A percentile compares a stretch with the other conserved stretches of the same genome.
Evolutionary conservation across 2,113 vertebrate species (phyloP).

Genomic region (Podarcis raffonei): DNA sequence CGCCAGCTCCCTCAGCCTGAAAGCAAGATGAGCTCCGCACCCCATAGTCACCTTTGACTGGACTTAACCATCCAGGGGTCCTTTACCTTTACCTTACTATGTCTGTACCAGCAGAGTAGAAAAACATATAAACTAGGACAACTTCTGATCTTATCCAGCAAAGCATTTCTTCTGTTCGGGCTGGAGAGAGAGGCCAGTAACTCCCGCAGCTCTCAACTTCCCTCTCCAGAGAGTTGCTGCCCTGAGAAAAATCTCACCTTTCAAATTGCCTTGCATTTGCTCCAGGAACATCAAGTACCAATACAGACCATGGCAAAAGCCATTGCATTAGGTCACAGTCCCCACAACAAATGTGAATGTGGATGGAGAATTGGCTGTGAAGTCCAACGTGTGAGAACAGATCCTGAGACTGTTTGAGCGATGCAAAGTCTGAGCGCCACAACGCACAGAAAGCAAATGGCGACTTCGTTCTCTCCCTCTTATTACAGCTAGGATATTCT

Average conservation of each 20-base stretch:
- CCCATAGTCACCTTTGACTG: too few species aligned
- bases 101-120: too few species aligned
- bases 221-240: neutral
- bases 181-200: neutral
- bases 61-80: too few species aligned
- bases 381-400: neutral
- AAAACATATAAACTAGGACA: too few species aligned
- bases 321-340: neutral
- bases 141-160: slow-evolving; percentile 33
- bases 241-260: slow-evolving; percentile 9
- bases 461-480: neutral
- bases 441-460: neutral
- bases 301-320: neutral
- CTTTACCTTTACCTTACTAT: too few species aligned
- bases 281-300: neutral
- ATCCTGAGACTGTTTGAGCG: neutral
- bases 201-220: neutral
- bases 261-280: neutral
- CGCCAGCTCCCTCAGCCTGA: too few species aligned
- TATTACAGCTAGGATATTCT: slow-evolving; percentile 2
- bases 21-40: too few species aligned
- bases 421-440: neutral
- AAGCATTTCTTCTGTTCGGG: neutral
- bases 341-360: slow-evolving; percentile 29
- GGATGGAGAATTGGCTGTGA: slow-evolving; percentile 3